These are phyloP conservation scores for Sinentomon sp. DNA, from an alignment of 2,888 invertebrate genomes.

Conservation along the genomic window DNA sequence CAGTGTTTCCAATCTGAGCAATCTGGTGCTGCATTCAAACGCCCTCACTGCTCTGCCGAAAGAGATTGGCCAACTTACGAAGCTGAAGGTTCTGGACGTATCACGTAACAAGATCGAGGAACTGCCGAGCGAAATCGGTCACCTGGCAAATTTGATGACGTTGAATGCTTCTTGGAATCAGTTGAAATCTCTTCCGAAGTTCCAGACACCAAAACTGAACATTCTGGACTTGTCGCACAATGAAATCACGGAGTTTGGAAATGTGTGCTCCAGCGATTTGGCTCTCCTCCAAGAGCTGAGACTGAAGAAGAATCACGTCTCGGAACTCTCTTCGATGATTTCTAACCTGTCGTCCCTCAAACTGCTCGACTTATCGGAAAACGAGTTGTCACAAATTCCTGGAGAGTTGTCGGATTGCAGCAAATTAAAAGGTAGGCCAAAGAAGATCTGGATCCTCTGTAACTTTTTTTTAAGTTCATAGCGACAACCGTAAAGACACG, in stretches of 20 bases:
- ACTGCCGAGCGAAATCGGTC: slow-evolving; percentile 30
- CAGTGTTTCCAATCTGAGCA: slow-evolving; percentile 34
- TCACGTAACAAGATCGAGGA: slow-evolving; percentile 34
- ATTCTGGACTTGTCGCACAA: slow-evolving; percentile 37
- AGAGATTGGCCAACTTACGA: slow-evolving; percentile 32
- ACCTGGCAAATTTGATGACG: slow-evolving; percentile 32
- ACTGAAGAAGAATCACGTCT: slow-evolving; percentile 34
- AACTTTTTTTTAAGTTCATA: too few relatives aligned
- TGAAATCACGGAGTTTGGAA: slow-evolving; percentile 27
- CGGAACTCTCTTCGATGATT: slow-evolving; percentile 30
- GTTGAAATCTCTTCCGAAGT: slow-evolving; percentile 31
- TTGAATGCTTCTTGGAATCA: slow-evolving; percentile 39
- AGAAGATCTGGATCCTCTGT: too few relatives aligned
- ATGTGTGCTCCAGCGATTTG: slow-evolving; percentile 26
- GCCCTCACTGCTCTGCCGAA: slow-evolving; percentile 29
- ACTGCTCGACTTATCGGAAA: slow-evolving; percentile 37
- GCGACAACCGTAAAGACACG: too few relatives aligned
- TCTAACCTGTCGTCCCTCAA: slow-evolving; percentile 31
- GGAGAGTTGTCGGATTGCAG: slow-evolving; percentile 35
- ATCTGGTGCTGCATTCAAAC: slow-evolving; percentile 40
- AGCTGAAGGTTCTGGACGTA: slow-evolving; percentile 45
- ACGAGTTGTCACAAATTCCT: slow-evolving; percentile 34
- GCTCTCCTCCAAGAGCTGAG: slow-evolving; percentile 34
- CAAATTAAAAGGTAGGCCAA: slow-evolving; percentile 48
- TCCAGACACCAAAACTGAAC: slow-evolving; percentile 27